Conservation (phyloP, 2,797 vertebrate species). For the Pelobates cultripes region DNA sequence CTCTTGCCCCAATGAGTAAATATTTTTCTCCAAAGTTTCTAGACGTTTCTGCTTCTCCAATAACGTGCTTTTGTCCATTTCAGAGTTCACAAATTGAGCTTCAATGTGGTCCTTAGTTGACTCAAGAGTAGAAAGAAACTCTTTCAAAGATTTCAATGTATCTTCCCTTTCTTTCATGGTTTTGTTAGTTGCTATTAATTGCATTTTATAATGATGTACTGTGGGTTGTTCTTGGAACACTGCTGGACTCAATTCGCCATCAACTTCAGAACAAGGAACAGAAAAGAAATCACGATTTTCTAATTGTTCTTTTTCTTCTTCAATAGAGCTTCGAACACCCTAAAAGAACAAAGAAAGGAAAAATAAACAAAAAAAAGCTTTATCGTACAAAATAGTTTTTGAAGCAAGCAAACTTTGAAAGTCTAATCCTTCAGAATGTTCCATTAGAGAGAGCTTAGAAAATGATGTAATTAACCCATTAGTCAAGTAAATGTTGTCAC, state of each 20-base stretch:
- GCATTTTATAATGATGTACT: slow-evolving; percentile 73
- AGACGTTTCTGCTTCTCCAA: slow-evolving; percentile 66
- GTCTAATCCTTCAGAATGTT: no score
- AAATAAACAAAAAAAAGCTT: not conserved
- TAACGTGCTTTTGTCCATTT: slow-evolving; percentile 57
- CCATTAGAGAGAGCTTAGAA: no score
- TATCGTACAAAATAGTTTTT: no score
- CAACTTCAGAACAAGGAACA: slow-evolving; percentile 35
- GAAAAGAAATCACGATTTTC: slow-evolving; percentile 63
- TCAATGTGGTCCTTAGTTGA: slow-evolving; percentile 71
- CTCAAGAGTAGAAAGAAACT: slow-evolving; percentile 82
- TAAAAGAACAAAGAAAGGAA: slow-evolving; percentile 55
- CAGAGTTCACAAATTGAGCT: slow-evolving; percentile 58
- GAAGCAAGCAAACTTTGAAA: no score
- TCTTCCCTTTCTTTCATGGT: slow-evolving; percentile 77
- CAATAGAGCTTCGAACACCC: slow-evolving; percentile 62
- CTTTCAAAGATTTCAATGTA: slow-evolving; percentile 78
- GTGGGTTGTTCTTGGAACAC: slow-evolving; percentile 54
- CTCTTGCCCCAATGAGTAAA: slow-evolving; percentile 76
- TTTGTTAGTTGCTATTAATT: slow-evolving; percentile 77
- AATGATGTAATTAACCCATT: no score
- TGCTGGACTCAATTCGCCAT: not conserved
- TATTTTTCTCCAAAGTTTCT: slow-evolving; percentile 69
- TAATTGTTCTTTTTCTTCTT: slow-evolving; percentile 77
- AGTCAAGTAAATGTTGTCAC: no score